Conservation (phyloP, 2,797 vertebrate genomes). For the Ptychobarbus kaznakovi region DNA sequence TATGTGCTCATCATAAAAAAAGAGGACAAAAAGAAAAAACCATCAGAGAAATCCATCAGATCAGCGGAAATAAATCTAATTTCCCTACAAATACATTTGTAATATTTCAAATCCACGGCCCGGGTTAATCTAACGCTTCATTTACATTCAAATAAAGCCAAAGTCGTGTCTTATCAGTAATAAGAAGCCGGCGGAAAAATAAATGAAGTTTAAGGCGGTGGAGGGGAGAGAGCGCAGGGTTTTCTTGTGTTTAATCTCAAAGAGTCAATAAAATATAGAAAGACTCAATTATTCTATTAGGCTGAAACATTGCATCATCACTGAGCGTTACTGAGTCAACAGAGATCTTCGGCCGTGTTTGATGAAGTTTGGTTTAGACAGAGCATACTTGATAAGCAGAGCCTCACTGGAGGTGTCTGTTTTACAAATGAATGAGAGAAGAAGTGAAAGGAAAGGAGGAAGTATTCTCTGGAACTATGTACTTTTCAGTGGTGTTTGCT, state of each 20-base stretch:
- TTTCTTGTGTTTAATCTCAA: slow-evolving; percentile 35
- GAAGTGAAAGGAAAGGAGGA: slow-evolving; percentile 2
- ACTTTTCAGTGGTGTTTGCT: not conserved
- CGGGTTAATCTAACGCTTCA: slow-evolving; percentile 75
- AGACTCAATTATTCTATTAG: slow-evolving; percentile 78
- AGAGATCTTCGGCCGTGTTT: slow-evolving; percentile 57
- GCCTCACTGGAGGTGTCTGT: slow-evolving; percentile 61
- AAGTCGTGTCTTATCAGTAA: slow-evolving; percentile 72
- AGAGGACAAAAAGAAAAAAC: slow-evolving; percentile 10
- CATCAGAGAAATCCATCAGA: slow-evolving; percentile 62
- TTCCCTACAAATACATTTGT: slow-evolving; percentile 67
- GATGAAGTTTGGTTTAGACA: slow-evolving; percentile 70
- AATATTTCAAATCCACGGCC: slow-evolving; percentile 66
- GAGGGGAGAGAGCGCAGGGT: not conserved
- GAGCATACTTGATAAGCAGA: slow-evolving; percentile 71
- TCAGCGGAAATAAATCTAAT: slow-evolving; percentile 72
- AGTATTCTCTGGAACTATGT: not conserved
- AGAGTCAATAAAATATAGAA: slow-evolving; percentile 68
- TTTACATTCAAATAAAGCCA: slow-evolving; percentile 79
- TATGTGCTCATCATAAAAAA: slow-evolving; percentile 69
- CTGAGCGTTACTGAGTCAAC: slow-evolving; percentile 73
- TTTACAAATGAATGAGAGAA: slow-evolving; percentile 13
- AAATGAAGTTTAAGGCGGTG: slow-evolving; percentile 49
- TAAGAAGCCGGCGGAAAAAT: slow-evolving; percentile 56
- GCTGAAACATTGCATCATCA: slow-evolving; percentile 62